Percentiles rank a stretch among this genome's conserved stretches.
phyloP scores from a whole-genome alignment of 2,797 vertebrate genomes.

The Naso thynnoides region DNA sequence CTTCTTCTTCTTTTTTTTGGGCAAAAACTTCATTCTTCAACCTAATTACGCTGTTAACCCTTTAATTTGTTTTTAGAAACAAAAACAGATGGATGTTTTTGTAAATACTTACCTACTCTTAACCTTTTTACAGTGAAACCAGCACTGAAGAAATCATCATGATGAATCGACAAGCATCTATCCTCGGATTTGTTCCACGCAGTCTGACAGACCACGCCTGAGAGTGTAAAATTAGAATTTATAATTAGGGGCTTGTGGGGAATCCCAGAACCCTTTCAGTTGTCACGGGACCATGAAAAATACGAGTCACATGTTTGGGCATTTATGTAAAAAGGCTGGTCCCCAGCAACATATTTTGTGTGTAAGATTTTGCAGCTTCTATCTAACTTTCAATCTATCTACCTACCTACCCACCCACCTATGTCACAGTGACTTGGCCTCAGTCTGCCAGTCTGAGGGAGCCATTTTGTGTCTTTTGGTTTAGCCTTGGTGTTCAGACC shows the following conservation, averaged over 20 bases:
- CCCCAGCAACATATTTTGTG: conserved; percentile 5
- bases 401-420: too few species aligned
- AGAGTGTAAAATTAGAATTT: conserved; percentile 75
- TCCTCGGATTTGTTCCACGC: conserved; percentile 76
- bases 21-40: too few species aligned
- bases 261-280: conserved; percentile 38
- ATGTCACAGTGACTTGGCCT: too few species aligned
- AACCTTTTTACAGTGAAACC: conserved; percentile 10
- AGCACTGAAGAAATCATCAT: conserved; percentile 21
- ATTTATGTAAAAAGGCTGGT: conserved; percentile 15
- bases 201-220: conserved; percentile 61
- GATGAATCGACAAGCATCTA: conserved; percentile 58
- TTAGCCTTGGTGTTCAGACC: too few species aligned
- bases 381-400: too few species aligned
- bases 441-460: too few species aligned
- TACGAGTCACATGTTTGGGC: conserved; percentile 53
- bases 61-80: conserved; percentile 48
- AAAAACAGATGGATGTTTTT: conserved; percentile 32
- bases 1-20: too few species aligned
- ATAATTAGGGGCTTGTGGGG: conserved; percentile 68
- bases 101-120: neutral
- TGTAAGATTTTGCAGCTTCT: conserved; percentile 8
- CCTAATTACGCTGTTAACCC: conserved; percentile 26
- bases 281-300: conserved; percentile 59
- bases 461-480: too few species aligned